Percentiles rank a stretch among this genome's conserved stretches.
These are phyloP conservation scores for Rallus limicola DNA, from an alignment of 2,113 vertebrate genomes.

Conservation along the genomic window DNA sequence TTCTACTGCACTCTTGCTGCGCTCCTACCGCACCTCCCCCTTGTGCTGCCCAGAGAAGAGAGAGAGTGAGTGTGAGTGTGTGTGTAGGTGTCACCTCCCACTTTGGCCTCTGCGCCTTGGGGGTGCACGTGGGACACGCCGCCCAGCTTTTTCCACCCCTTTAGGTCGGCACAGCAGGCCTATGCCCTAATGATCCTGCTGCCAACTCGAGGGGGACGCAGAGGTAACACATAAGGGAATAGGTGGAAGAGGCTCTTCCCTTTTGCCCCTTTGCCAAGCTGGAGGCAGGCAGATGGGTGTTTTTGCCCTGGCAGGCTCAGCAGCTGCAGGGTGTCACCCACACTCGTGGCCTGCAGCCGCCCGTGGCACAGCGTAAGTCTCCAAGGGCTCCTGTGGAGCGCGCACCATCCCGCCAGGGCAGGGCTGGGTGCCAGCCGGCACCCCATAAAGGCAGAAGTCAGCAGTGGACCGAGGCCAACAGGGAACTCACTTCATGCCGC, in stretches of 20 bases:
- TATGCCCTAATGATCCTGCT: neutral
- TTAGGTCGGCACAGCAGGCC: neutral
- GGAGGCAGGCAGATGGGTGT: neutral
- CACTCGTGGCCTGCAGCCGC: neutral
- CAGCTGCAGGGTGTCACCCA: neutral
- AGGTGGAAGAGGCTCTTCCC: neutral
- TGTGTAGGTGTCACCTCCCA: neutral
- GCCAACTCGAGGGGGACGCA: rapidly evolving
- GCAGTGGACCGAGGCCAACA: neutral
- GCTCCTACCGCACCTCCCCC: neutral
- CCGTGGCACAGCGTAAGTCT: neutral
- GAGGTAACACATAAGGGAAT: neutral
- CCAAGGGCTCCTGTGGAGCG: neutral
- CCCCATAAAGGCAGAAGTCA: neutral
- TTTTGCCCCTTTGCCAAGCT: neutral
- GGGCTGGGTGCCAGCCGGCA: neutral
- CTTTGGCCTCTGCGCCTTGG: neutral
- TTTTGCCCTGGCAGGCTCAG: neutral
- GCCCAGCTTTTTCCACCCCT: too few relatives aligned
- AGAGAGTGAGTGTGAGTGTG: too few relatives aligned
- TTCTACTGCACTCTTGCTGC: too few relatives aligned
- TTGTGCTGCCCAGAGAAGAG: neutral
- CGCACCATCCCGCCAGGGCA: neutral
- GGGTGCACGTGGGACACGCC: rapidly evolving
- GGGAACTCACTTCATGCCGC: neutral